These are phyloP conservation scores for Campoplex nolae DNA, from an alignment of 2,888 invertebrate species.

Conservation along the genomic window DNA sequence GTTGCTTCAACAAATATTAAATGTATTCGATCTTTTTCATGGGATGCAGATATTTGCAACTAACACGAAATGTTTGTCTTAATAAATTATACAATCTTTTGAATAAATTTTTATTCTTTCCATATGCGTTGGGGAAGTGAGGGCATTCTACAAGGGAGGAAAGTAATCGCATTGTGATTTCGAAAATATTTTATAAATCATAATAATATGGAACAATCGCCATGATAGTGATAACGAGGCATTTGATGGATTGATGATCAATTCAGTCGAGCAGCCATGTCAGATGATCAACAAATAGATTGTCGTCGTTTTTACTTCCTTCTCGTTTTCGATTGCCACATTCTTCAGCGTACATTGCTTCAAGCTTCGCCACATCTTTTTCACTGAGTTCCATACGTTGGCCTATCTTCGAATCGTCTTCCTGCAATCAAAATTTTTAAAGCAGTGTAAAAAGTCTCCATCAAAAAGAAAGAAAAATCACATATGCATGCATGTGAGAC, in stretches of 20 bases:
- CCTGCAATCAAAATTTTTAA: constrained; percentile 77
- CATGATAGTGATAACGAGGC: neutral
- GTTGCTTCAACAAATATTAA: too few species aligned
- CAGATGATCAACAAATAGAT: constrained; percentile 36
- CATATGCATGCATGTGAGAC: neutral
- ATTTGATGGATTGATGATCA: neutral
- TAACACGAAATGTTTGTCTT: too few species aligned
- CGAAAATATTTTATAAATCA: neutral
- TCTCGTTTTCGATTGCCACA: constrained; percentile 73
- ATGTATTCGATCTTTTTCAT: too few species aligned
- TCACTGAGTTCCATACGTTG: constrained; percentile 87
- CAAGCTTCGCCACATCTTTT: constrained; percentile 86
- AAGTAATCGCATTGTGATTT: neutral
- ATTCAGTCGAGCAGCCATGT: constrained; percentile 39
- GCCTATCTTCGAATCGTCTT: constrained; percentile 85
- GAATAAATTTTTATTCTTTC: neutral
- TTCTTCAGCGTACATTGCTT: constrained; percentile 86
- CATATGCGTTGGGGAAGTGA: neutral
- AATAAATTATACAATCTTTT: neutral
- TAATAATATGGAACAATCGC: neutral
- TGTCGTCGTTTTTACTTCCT: constrained; percentile 10
- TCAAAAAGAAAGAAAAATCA: neutral
- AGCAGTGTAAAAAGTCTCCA: neutral
- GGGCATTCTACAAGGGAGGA: neutral
- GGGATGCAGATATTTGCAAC: too few species aligned